Evolutionary conservation across 1,140 invertebrate genomes (phyloP), one percentile per base, ranked within the genome.

Genomic region (Frieseomelitta varia): DNA sequence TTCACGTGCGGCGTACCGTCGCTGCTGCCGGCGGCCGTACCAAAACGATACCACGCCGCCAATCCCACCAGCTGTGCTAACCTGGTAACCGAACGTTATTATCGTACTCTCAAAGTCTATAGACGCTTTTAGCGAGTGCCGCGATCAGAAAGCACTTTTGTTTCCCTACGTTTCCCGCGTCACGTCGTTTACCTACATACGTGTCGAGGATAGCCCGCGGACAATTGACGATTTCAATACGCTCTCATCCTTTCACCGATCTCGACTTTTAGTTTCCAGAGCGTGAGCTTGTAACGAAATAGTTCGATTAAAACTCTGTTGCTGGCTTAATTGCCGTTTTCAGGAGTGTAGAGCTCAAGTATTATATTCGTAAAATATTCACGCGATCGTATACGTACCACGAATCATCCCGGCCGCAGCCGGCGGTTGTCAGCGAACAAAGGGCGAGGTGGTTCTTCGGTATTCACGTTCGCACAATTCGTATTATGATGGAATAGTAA

Each of bases 11-110:
- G 76, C 81, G 85, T 63, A 58, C 78, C 74, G 77, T 75, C 55
- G 83, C 82, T 34, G 75, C 58, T 34, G 75, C 58, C 55, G 79
- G 71, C 73, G 73, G 73, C 78, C 56, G 61, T 79, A 86, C 27
- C 85, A 84, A 74, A 84, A 75, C 86, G 88, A 79, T 81, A 76
- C 74, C 67, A 73, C 81, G 47, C 67, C 78, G 17, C 34, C 56
- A 83, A 85, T 80, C 69, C 87, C 80, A 79, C 81, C 88, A 89
- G 88, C 88, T 89, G 88, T 74, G 85, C 87, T 88, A 87, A 72
- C 85, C 78, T 68, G 81, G 81, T 90, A 87, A 89, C 85, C 81
- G 81, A 78, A 68, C 88, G 82, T 89, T 89, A 90, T 90, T 90
- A 90, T 90, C 88, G 79, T 89, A 79, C 85, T 71, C 79, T 78